A percentile compares a stretch with the other conserved stretches of the same genome.
These are phyloP conservation scores for Hydraecia micacea DNA, from an alignment of 2,888 invertebrate genomes.

Conservation along the genomic window DNA sequence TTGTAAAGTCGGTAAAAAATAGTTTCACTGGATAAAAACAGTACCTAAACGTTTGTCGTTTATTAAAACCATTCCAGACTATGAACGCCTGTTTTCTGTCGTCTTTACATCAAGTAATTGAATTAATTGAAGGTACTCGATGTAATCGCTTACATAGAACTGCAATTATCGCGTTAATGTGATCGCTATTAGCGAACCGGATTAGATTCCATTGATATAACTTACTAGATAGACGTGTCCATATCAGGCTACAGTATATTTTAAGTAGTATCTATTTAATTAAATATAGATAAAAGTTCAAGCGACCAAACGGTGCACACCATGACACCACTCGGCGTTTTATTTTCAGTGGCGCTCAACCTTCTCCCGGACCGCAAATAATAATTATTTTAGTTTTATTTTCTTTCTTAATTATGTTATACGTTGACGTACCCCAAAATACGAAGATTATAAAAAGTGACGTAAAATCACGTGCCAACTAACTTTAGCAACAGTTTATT, in stretches of 20 bases:
- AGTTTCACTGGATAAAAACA: too few species aligned
- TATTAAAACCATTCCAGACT: not conserved
- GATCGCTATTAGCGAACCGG: conserved; percentile 38
- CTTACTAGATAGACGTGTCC: conserved; percentile 6
- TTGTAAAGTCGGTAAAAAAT: too few species aligned
- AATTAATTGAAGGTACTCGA: conserved; percentile 11
- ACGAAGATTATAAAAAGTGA: too few species aligned
- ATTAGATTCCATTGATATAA: conserved; percentile 18
- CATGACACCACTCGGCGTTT: conserved; percentile 29
- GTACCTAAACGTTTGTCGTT: too few species aligned
- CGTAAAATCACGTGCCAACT: too few species aligned
- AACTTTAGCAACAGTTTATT: too few species aligned
- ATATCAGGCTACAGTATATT: conserved; percentile 6
- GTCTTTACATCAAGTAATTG: conserved; percentile 37
- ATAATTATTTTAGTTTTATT: too few species aligned
- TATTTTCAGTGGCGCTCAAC: conserved; percentile 29
- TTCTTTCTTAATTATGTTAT: too few species aligned
- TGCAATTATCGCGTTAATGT: conserved; percentile 28
- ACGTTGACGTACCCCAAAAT: too few species aligned
- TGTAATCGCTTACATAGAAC: conserved; percentile 22
- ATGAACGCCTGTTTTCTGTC: conserved; percentile 19
- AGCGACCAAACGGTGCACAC: conserved; percentile 12
- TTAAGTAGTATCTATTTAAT: conserved; percentile 4
- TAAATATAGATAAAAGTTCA: not conserved
- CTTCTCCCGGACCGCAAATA: not conserved